A percentile compares a stretch with the other conserved stretches of the same genome.
phyloP scores from a whole-genome alignment of 2,113 vertebrate species.

The Piliocolobus tephrosceles region DNA sequence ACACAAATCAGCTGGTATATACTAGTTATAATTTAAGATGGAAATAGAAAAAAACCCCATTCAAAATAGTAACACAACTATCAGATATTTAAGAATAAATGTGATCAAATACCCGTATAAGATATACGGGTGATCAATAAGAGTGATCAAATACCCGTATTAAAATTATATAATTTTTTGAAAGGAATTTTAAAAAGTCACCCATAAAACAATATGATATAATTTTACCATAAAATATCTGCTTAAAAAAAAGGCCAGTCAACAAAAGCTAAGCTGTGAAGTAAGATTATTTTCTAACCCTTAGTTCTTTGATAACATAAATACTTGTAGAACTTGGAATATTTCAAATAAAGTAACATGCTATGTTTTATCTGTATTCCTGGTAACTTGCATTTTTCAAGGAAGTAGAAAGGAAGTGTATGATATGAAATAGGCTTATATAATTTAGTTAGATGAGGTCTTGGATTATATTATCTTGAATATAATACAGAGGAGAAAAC shows the following conservation, averaged over 20 bases:
- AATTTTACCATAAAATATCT: not conserved
- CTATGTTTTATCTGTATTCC: not conserved
- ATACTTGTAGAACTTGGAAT: not conserved
- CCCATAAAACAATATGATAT: not conserved
- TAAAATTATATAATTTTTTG: not conserved
- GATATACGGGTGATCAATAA: too few relatives aligned
- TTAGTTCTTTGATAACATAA: constrained; percentile 33
- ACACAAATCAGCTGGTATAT: not conserved
- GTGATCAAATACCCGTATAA: not conserved
- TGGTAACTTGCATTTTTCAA: not conserved
- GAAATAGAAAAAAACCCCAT: not conserved
- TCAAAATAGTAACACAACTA: not conserved
- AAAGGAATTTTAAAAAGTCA: not conserved
- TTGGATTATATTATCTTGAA: not conserved
- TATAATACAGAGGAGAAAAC: not conserved
- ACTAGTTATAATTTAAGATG: not conserved
- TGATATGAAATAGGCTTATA: not conserved
- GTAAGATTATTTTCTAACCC: not conserved
- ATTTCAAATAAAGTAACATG: not conserved
- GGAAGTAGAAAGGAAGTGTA: not conserved
- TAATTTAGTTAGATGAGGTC: not conserved
- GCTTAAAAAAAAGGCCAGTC: not conserved
- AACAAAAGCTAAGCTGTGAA: not conserved
- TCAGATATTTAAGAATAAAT: constrained; percentile 36
- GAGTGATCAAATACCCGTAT: not conserved